Evolutionary conservation across 1,140 invertebrate species (phyloP).

Genomic region (Drosophila persimilis): DNA sequence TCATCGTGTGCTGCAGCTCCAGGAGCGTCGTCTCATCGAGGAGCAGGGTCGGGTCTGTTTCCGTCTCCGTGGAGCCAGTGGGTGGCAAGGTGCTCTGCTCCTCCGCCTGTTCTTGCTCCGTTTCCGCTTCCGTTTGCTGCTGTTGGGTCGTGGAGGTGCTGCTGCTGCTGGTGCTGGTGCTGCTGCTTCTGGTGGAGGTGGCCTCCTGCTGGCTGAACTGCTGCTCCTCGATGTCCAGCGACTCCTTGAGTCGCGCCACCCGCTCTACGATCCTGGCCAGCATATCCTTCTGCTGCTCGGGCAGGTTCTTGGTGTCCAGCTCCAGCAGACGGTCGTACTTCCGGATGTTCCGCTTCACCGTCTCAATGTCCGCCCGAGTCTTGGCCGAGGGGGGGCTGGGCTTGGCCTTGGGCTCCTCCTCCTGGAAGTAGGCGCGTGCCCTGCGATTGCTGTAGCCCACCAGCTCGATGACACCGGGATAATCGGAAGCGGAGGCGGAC

Average conservation of each 20-base stretch:
- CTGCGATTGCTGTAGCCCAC: conserved; percentile 79
- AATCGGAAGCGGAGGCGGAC: conserved; percentile 38
- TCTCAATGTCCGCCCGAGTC: conserved; percentile 77
- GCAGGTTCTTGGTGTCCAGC: conserved; percentile 78
- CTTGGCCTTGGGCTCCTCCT: conserved; percentile 38
- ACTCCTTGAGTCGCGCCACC: conserved; percentile 76
- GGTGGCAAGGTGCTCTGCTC: conserved; percentile 53
- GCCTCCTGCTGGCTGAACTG: conserved; percentile 53
- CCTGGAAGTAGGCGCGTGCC: conserved; percentile 75
- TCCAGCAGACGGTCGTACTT: conserved; percentile 78
- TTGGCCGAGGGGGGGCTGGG: conserved; percentile 58
- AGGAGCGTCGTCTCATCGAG: conserved; percentile 75
- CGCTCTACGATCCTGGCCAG: conserved; percentile 80
- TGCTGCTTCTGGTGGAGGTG: conserved; percentile 26
- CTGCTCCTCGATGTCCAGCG: conserved; percentile 73
- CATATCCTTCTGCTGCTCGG: conserved; percentile 82
- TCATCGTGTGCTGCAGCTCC: conserved; percentile 72
- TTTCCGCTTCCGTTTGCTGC: conserved; percentile 16
- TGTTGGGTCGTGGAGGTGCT: conserved; percentile 40
- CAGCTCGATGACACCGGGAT: conserved; percentile 80
- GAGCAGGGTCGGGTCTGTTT: conserved; percentile 76
- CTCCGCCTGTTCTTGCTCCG: conserved; percentile 42
- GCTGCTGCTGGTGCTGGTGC: conserved; percentile 25
- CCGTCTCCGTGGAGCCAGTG: conserved; percentile 60
- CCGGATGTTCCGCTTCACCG: conserved; percentile 77